Percentiles rank a stretch among this genome's conserved stretches.
phyloP scores from a whole-genome alignment of 2,113 vertebrate genomes.

The Nannobrachium achirus region DNA sequence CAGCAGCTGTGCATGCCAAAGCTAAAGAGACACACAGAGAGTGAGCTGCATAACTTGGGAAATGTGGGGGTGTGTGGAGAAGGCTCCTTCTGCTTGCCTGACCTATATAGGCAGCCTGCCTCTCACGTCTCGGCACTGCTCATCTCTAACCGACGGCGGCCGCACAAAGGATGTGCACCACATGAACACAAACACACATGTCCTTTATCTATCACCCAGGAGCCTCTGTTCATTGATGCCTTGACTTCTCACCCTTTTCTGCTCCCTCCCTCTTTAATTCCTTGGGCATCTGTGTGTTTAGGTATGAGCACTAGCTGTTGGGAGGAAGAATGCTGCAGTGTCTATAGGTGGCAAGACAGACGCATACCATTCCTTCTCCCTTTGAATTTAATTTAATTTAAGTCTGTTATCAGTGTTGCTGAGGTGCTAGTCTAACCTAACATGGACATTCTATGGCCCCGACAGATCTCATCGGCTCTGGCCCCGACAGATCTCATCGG shows the following conservation, averaged over 20 bases:
- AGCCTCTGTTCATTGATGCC: conserved; percentile 78
- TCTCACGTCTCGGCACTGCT: conserved; percentile 76
- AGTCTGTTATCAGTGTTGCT: too few relatives aligned
- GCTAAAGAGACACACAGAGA: conserved; percentile 33
- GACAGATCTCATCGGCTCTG: too few relatives aligned
- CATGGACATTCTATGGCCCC: too few relatives aligned
- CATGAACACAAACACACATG: conserved; percentile 32
- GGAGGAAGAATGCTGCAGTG: conserved; percentile 29
- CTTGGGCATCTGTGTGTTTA: conserved; percentile 63
- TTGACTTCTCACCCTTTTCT: conserved; percentile 63
- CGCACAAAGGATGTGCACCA: conserved; percentile 19
- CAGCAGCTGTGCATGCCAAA: conserved; percentile 41
- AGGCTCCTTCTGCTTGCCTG: conserved; percentile 82
- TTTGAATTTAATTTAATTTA: conserved; percentile 18
- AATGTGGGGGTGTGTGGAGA: conserved; percentile 79
- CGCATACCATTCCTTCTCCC: not conserved
- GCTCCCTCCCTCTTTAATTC: conserved; percentile 51
- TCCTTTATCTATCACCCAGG: conserved; percentile 69
- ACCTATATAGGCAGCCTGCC: conserved; percentile 84
- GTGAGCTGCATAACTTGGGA: conserved; percentile 67
- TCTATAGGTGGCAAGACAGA: conserved; percentile 15
- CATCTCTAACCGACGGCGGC: conserved; percentile 74
- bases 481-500: too few relatives aligned
- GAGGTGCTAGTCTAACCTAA: too few relatives aligned
- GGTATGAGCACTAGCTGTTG: conserved; percentile 43